These are phyloP conservation scores for Notolabrus celidotus DNA, from an alignment of 2,797 vertebrate genomes.

Conservation along the genomic window DNA sequence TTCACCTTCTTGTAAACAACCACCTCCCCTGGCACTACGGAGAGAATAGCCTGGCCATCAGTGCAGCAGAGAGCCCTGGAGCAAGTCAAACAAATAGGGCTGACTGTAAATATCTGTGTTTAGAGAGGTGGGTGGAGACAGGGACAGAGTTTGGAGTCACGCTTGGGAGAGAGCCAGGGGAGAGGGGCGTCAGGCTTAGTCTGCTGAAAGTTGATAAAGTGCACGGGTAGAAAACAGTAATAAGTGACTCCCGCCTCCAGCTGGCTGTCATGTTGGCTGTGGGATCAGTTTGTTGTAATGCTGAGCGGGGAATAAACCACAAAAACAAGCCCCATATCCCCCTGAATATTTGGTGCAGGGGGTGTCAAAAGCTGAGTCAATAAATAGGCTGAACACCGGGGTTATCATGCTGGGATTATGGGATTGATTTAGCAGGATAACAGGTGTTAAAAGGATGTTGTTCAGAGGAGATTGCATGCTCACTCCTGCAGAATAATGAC, in stretches of 20 bases:
- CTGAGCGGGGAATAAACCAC: not conserved
- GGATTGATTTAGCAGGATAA: constrained; percentile 15
- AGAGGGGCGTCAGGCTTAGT: not conserved
- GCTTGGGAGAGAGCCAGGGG: constrained; percentile 7
- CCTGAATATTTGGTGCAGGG: not conserved
- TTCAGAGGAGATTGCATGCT: constrained; percentile 1
- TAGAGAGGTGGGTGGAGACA: constrained; percentile 32
- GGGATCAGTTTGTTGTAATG: not conserved
- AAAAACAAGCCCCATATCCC: not conserved
- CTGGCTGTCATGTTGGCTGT: constrained; percentile 1
- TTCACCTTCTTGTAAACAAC: constrained; percentile 69
- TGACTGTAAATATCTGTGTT: constrained; percentile 71
- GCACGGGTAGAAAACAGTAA: not conserved
- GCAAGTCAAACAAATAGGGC: constrained; percentile 71
- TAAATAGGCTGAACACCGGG: not conserved
- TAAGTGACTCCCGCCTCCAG: not conserved
- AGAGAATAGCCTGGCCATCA: constrained; percentile 62
- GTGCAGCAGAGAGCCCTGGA: constrained; percentile 17
- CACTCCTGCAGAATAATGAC: constrained; percentile 4
- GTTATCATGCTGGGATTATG: constrained; percentile 7
- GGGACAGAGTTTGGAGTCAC: constrained; percentile 27
- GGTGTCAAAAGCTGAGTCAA: constrained; percentile 10
- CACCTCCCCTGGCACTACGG: constrained; percentile 48
- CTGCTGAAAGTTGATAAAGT: constrained; percentile 8
- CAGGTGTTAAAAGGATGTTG: constrained; percentile 7